These are phyloP conservation scores for Andrena dorsata DNA, from an alignment of 2,888 invertebrate genomes.

Conservation along the genomic window DNA sequence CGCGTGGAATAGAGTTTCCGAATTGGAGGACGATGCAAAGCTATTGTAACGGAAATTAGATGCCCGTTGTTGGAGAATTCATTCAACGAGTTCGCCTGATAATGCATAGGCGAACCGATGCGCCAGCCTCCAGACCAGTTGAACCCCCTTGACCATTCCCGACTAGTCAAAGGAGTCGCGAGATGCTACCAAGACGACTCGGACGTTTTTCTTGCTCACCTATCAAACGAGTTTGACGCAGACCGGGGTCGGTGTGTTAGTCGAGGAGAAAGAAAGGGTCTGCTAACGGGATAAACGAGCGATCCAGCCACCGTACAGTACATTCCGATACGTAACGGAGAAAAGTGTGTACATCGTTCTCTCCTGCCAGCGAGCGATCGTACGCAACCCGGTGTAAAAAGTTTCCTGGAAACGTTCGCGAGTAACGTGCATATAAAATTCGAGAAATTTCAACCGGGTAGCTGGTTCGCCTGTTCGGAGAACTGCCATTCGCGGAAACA, in stretches of 20 bases:
- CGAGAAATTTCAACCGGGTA: slow-evolving; percentile 58
- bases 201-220: slow-evolving; percentile 75
- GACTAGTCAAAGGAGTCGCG: slow-evolving; percentile 69
- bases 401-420: slow-evolving; percentile 64
- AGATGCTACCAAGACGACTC: slow-evolving; percentile 70
- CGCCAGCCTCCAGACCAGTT: slow-evolving; percentile 43
- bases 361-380: slow-evolving; percentile 38
- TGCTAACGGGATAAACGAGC: slow-evolving; percentile 73
- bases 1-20: not conserved
- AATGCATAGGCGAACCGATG: not conserved
- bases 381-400: slow-evolving; percentile 60
- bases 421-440: slow-evolving; percentile 64
- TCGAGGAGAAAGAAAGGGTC: slow-evolving; percentile 68
- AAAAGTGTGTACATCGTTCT: slow-evolving; percentile 56
- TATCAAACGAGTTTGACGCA: slow-evolving; percentile 73
- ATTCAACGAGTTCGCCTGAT: slow-evolving; percentile 19
- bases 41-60: slow-evolving; percentile 1
- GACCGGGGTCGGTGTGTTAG: slow-evolving; percentile 48
- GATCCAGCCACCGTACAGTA: slow-evolving; percentile 63
- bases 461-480: slow-evolving; percentile 25
- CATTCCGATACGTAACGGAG: slow-evolving; percentile 76
- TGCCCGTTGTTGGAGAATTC: not conserved
- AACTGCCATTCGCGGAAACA: slow-evolving; percentile 66
- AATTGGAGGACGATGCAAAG: not conserved
- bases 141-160: slow-evolving; percentile 67